phyloP scores from a whole-genome alignment of 2,113 vertebrate genomes.

The Lutjanus erythropterus region DNA sequence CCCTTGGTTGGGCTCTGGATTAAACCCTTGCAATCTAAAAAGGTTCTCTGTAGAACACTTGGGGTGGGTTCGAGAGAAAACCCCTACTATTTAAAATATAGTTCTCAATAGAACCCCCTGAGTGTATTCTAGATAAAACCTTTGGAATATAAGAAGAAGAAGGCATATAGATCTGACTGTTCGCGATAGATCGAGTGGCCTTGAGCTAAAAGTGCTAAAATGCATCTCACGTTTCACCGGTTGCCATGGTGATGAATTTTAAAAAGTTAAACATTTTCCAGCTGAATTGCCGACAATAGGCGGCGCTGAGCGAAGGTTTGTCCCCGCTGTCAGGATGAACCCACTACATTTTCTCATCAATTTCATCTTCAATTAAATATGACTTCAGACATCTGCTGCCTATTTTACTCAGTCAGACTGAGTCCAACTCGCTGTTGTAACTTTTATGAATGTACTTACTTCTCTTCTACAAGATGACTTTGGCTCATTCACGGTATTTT shows the following conservation, averaged over 20 bases:
- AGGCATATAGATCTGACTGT: too few species aligned
- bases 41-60: too few species aligned
- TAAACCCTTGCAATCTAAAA: too few species aligned
- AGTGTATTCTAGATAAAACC: too few species aligned
- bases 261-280: slow-evolving; percentile 11
- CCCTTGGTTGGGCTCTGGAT: too few species aligned
- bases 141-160: too few species aligned
- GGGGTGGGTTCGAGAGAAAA: too few species aligned
- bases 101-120: too few species aligned
- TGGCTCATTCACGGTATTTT: not conserved
- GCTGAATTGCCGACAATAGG: slow-evolving; percentile 15
- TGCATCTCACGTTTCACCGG: not conserved
- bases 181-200: too few species aligned
- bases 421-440: not conserved
- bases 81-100: too few species aligned
- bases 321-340: not conserved
- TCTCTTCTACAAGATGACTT: not conserved
- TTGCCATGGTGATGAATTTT: slow-evolving; percentile 15
- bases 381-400: slow-evolving; percentile 7
- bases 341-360: slow-evolving; percentile 1
- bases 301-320: not conserved
- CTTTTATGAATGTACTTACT: not conserved
- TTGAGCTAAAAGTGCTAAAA: too few species aligned
- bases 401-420: not conserved
- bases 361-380: slow-evolving; percentile 28